Percentiles rank a stretch among this genome's conserved stretches.
Evolutionary conservation across 1,140 invertebrate genomes (phyloP).

Genomic region (Arctopsyche grandis): DNA sequence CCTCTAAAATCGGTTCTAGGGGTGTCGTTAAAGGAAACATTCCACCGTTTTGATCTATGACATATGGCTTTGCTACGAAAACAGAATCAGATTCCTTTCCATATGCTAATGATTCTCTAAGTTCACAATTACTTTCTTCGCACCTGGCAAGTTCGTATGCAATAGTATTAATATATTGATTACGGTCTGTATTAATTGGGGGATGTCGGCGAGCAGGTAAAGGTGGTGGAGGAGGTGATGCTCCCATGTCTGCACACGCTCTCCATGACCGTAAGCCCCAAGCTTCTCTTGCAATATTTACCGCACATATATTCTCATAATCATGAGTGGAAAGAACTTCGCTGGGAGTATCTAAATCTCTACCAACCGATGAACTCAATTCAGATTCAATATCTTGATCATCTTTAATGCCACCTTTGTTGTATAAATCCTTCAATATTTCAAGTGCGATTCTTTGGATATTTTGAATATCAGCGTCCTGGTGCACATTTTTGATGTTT

Average conservation of each 20-base stretch:
- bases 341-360: slow-evolving; percentile 68
- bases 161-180: slow-evolving; percentile 68
- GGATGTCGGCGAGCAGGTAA: slow-evolving; percentile 62
- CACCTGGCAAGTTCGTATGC: slow-evolving; percentile 64
- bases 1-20: slow-evolving; percentile 69
- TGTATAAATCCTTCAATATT: slow-evolving; percentile 66
- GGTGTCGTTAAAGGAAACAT: slow-evolving; percentile 63
- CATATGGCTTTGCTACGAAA: slow-evolving; percentile 68
- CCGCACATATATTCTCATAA: slow-evolving; percentile 75
- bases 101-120: slow-evolving; percentile 42
- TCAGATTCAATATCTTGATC: slow-evolving; percentile 53
- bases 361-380: slow-evolving; percentile 49
- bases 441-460: slow-evolving; percentile 67
- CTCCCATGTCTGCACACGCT: slow-evolving; percentile 73
- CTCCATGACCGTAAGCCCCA: slow-evolving; percentile 76
- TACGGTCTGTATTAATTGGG: slow-evolving; percentile 62
- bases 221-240: slow-evolving; percentile 65
- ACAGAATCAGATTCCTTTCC: slow-evolving; percentile 60
- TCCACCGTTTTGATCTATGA: slow-evolving; percentile 68
- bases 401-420: slow-evolving; percentile 60
- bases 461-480: slow-evolving; percentile 66
- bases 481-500: slow-evolving; percentile 66
- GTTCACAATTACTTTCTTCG: slow-evolving; percentile 56
- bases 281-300: slow-evolving; percentile 73
- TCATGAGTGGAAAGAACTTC: slow-evolving; percentile 73